These are phyloP conservation scores for Neotragus moschatus DNA, from an alignment of 2,113 vertebrate genomes.

Conservation along the genomic window DNA sequence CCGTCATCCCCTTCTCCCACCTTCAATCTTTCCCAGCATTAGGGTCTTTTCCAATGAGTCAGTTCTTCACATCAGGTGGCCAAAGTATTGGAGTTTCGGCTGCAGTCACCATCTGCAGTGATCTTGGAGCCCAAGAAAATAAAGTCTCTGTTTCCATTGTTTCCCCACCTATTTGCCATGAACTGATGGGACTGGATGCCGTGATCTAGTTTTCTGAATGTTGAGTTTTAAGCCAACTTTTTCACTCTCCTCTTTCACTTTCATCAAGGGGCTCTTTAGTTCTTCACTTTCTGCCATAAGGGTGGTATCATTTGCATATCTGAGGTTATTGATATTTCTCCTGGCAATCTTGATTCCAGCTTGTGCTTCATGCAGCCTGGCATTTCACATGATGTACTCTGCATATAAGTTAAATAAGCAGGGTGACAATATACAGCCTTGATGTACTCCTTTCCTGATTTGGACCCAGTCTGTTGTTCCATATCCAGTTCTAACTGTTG, in stretches of 20 bases:
- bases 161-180: neutral
- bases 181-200: neutral
- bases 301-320: neutral
- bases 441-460: neutral
- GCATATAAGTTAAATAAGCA: neutral
- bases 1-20: neutral
- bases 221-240: neutral
- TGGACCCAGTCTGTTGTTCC: neutral
- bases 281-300: accelerated
- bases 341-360: neutral
- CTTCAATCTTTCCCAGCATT: neutral
- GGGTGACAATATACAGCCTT: neutral
- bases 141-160: neutral
- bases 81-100: neutral
- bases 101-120: neutral
- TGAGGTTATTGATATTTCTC: neutral
- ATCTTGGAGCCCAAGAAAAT: accelerated
- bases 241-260: neutral
- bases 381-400: neutral
- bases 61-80: neutral
- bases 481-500: neutral
- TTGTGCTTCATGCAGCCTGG: neutral
- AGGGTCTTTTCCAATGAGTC: neutral
- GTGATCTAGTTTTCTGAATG: neutral
- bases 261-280: neutral